Percentiles rank a stretch among this genome's conserved stretches.
phyloP scores from a whole-genome alignment of 2,888 invertebrate genomes.

The Capitulum mitella region DNA sequence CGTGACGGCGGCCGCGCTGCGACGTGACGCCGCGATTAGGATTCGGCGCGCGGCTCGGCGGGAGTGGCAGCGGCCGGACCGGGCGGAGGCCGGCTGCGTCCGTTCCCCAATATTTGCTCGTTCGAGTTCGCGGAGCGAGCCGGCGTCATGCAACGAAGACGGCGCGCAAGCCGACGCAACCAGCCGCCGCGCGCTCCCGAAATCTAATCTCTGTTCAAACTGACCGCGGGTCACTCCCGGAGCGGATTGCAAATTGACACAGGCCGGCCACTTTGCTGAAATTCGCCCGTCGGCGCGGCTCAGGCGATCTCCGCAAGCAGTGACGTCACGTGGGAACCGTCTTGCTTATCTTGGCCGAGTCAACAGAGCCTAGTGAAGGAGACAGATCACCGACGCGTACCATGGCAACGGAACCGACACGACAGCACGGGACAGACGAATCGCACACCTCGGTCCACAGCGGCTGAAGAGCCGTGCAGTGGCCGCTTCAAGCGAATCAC shows the following conservation, averaged over 20 bases:
- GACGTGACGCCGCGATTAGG: too few species aligned
- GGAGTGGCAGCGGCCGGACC: not conserved
- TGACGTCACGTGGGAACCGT: conserved; percentile 9
- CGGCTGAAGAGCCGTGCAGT: too few species aligned
- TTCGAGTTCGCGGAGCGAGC: not conserved
- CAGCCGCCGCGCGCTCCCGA: not conserved
- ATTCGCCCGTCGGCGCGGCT: not conserved
- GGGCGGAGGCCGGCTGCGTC: not conserved
- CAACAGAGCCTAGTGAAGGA: not conserved
- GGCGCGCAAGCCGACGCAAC: not conserved
- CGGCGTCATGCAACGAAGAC: not conserved
- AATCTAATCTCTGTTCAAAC: not conserved
- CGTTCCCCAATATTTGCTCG: not conserved
- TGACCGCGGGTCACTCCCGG: not conserved
- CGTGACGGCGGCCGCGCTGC: too few species aligned
- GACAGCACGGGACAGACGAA: too few species aligned
- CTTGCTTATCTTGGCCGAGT: not conserved
- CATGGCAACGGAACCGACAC: too few species aligned
- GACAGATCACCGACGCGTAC: too few species aligned
- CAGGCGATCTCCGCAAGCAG: not conserved
- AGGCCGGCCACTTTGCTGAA: not conserved
- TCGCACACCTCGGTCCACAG: too few species aligned
- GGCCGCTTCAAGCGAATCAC: too few species aligned
- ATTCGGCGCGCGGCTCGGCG: too few species aligned
- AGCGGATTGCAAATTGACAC: conserved; percentile 15